Evolutionary conservation across 2,888 invertebrate genomes (phyloP).

Genomic region (Sarcophaga variegata): DNA sequence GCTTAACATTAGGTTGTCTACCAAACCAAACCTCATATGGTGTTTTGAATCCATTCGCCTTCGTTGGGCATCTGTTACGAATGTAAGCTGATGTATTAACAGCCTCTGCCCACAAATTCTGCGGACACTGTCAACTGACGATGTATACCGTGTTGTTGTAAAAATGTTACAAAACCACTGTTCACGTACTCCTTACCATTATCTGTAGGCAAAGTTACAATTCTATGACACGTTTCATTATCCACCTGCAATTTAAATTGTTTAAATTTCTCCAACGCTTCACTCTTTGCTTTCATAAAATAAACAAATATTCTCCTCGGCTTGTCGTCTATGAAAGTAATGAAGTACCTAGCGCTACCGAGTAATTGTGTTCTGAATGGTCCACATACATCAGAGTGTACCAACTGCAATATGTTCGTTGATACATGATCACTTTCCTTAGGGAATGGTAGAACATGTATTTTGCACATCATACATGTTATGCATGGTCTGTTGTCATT

Average conservation of each 20-base stretch:
- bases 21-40: too few species aligned
- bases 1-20: too few species aligned
- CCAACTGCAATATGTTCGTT: neutral
- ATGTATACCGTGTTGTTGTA: too few species aligned
- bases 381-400: neutral
- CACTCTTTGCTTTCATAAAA: neutral
- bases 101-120: conserved; percentile 52
- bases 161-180: too few species aligned
- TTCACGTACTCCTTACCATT: neutral
- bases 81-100: too few species aligned
- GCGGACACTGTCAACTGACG: neutral
- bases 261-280: neutral
- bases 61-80: neutral
- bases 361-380: neutral
- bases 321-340: neutral
- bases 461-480: conserved; percentile 31
- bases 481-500: neutral
- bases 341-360: neutral
- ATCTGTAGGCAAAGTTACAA: neutral
- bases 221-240: neutral
- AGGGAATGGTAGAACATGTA: neutral
- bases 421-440: neutral
- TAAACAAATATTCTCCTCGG: neutral
- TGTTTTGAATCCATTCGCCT: too few species aligned
- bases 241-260: neutral